Base-by-base conservation (phyloP, 1,140 invertebrate species). In the Acromyrmex echinatior region DNA sequence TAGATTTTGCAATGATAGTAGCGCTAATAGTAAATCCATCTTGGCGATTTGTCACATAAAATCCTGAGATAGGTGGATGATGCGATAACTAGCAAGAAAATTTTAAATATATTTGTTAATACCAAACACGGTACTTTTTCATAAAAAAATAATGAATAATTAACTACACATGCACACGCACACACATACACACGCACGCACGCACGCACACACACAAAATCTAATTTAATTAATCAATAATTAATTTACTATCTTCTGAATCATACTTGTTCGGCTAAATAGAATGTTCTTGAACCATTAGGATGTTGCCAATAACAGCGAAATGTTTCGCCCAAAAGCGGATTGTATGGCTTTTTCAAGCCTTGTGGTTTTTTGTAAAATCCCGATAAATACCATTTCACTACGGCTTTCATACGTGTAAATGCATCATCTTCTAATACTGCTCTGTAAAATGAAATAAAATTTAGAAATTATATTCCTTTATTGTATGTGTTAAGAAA, bases 301-400 rank as follows among this genome's bases (percentile, higher is more conserved):
- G 97, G 96, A 96, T 99, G 98, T 89, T 97, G 95, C 98, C 98
- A 99, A 94, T 97, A 98, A 92, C 98, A 99, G 0, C 98, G 96
- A 95, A 99, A 99, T 0, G 97, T 97, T 96, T 99, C 98, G 0
- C 98, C 99, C 53, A 99, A 96, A 65, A 99, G 98, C 1, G 98
- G 98, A 96, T 99, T 99, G 93, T 99, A 99, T 0, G 99, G 99
- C 93, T 99, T 99, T 95, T 99, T 99, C n/a, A 99, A 96, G 93
- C 98, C 97, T 96, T 99, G 96, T 93, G 98, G 97, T 96, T 99
- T 97, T 96, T 99, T 97, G 96, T 99, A 97, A 96, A 99, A 96
- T 93, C 97, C 98, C 93, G 97, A 96, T 31, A 99, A 96, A 94
- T 99, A 99, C 98, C 98, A 99, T 91, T 97, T 96, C 0, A 98